These are phyloP conservation scores for Sarcophaga caerulescens DNA, from an alignment of 2,888 invertebrate species.

Conservation along the genomic window DNA sequence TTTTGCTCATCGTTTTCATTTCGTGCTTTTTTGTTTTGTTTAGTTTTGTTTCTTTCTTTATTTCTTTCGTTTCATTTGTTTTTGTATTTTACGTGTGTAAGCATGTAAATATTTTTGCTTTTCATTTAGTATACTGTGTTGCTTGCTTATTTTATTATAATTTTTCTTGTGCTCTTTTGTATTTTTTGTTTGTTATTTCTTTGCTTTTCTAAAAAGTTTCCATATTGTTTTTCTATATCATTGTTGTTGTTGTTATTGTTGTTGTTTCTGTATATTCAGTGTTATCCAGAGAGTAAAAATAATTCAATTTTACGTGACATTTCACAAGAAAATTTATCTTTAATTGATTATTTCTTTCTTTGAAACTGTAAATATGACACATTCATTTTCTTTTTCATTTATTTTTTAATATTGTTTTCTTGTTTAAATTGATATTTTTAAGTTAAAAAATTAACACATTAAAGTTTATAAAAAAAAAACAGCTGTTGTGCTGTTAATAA, in stretches of 20 bases:
- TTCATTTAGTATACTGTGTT: conserved; percentile 43
- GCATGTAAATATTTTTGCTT: conserved; percentile 33
- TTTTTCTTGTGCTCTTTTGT: conserved; percentile 22
- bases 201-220: conserved; percentile 43
- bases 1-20: conserved; percentile 48
- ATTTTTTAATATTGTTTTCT: background rate
- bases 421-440: background rate
- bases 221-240: too few species aligned
- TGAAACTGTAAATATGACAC: conserved; percentile 65
- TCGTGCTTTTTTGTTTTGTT: conserved; percentile 41
- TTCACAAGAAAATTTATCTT: conserved; percentile 68
- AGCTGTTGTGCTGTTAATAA: too few species aligned
- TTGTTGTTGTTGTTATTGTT: conserved; percentile 5
- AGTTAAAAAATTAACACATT: too few species aligned
- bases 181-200: background rate
- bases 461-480: too few species aligned
- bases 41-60: conserved; percentile 28
- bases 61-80: conserved; percentile 39
- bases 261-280: conserved; percentile 24
- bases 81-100: conserved; percentile 26
- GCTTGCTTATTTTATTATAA: conserved; percentile 44
- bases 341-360: background rate
- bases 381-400: background rate
- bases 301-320: conserved; percentile 67
- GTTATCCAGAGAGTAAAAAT: conserved; percentile 45